These are phyloP conservation scores for Potamilus streckersoni DNA, from an alignment of 1,140 invertebrate species.

Conservation along the genomic window DNA sequence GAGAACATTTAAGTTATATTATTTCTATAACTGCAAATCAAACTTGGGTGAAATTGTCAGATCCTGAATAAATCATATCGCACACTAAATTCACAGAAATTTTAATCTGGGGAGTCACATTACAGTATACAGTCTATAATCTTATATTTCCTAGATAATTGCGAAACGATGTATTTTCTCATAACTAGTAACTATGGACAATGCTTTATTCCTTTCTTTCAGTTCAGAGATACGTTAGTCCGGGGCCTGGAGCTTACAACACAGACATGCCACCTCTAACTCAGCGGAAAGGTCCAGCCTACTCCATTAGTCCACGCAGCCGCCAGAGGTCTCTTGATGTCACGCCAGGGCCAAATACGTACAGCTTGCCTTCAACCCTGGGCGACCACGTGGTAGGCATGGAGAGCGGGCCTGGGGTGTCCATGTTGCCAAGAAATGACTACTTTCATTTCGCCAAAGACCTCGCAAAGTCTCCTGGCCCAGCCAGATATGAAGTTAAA, in stretches of 20 bases:
- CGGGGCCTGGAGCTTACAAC: slow-evolving; percentile 27
- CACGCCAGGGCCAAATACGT: slow-evolving; percentile 14
- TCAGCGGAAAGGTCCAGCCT: slow-evolving; percentile 17
- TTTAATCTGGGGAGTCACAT: too few species aligned
- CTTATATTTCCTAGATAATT: too few species aligned
- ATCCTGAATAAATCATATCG: too few species aligned
- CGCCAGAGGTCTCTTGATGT: slow-evolving; percentile 8
- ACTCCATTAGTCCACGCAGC: slow-evolving; percentile 15
- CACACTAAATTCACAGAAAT: too few species aligned
- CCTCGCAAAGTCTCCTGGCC: slow-evolving; percentile 24
- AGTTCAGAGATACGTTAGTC: slow-evolving; percentile 13
- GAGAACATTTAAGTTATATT: too few species aligned
- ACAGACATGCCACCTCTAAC: slow-evolving; percentile 18
- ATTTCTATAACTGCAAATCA: too few species aligned
- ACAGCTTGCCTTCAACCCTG: slow-evolving; percentile 18
- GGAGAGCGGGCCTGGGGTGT: slow-evolving; percentile 7
- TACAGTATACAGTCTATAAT: too few species aligned
- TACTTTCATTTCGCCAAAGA: slow-evolving; percentile 24
- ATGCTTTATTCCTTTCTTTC: neutral
- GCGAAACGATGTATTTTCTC: too few species aligned
- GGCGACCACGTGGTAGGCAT: slow-evolving; percentile 11
- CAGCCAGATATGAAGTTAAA: slow-evolving; percentile 12
- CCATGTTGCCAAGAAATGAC: slow-evolving; percentile 5
- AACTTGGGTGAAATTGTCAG: too few species aligned
- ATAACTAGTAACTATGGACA: too few species aligned